These are phyloP conservation scores for Silurus lanzhouensis DNA, from an alignment of 2,797 vertebrate genomes.

Conservation along the genomic window DNA sequence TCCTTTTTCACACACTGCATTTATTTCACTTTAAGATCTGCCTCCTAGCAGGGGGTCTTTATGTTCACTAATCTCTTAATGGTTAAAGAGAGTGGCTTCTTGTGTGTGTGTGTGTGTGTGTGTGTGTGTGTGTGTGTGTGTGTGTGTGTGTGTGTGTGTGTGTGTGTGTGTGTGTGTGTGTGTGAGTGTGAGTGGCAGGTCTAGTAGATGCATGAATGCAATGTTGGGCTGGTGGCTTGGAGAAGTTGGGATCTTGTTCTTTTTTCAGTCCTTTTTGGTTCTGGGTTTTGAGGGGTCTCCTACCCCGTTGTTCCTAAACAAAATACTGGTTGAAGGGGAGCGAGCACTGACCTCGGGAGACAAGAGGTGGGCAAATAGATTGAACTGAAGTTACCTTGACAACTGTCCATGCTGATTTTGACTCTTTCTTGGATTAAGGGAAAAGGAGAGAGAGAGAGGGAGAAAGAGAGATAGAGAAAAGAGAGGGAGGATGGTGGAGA, in stretches of 20 bases:
- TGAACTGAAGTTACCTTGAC: slow-evolving; percentile 91
- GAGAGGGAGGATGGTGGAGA: slow-evolving; percentile 46
- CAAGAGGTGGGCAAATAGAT: slow-evolving; percentile 91
- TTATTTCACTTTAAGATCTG: slow-evolving; percentile 55
- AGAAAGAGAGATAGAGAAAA: slow-evolving; percentile 1
- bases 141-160: slow-evolving; percentile 33
- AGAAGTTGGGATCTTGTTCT: slow-evolving; percentile 59
- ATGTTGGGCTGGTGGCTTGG: slow-evolving; percentile 50
- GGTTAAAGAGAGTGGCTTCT: slow-evolving; percentile 47
- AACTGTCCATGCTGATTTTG: slow-evolving; percentile 83
- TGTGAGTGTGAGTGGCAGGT: background rate
- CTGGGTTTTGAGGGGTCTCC: slow-evolving; percentile 55
- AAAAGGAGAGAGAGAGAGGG: slow-evolving; percentile 33
- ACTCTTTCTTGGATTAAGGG: slow-evolving; percentile 65
- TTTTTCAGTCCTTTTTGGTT: slow-evolving; percentile 55
- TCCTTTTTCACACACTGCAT: slow-evolving; percentile 41
- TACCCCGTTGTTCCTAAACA: slow-evolving; percentile 54
- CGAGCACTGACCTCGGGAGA: slow-evolving; percentile 52
- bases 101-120: slow-evolving; percentile 46
- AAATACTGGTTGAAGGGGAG: slow-evolving; percentile 43
- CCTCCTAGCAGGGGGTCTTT: slow-evolving; percentile 55
- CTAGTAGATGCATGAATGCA: slow-evolving; percentile 53
- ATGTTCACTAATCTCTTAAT: slow-evolving; percentile 57
- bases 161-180: slow-evolving; percentile 46
- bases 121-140: slow-evolving; percentile 45